These are phyloP conservation scores for Ia io DNA, from an alignment of 2,113 vertebrate genomes.

Conservation along the genomic window DNA sequence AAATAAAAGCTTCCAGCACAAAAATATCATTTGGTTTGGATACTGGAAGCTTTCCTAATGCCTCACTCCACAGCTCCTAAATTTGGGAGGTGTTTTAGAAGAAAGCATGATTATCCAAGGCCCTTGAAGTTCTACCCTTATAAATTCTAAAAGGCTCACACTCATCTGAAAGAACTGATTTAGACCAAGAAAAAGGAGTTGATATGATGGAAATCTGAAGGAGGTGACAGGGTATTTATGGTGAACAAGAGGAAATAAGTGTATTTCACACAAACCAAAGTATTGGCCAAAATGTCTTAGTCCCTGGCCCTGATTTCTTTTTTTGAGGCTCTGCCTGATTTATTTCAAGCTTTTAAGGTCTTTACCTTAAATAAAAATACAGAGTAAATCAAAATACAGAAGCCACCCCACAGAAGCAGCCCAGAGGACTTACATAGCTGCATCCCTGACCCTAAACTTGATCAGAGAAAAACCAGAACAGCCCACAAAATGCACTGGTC, in stretches of 20 bases:
- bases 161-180: not conserved
- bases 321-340: not conserved
- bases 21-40: not conserved
- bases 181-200: not conserved
- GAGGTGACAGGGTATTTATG: not conserved
- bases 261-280: not conserved
- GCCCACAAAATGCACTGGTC: too few relatives aligned
- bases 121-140: not conserved
- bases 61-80: not conserved
- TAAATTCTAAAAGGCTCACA: not conserved
- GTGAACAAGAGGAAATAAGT: not conserved
- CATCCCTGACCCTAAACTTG: not conserved
- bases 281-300: not conserved
- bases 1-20: not conserved
- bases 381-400: conserved; percentile 32
- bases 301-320: not conserved
- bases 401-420: not conserved
- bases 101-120: not conserved
- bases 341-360: conserved; percentile 4
- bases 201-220: not conserved
- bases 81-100: not conserved
- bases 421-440: not conserved
- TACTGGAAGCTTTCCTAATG: not conserved
- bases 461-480: not conserved
- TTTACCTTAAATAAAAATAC: not conserved